Percentiles rank a stretch among this genome's conserved stretches.
phyloP scores from a whole-genome alignment of 2,888 invertebrate genomes.

The Luperina testacea region DNA sequence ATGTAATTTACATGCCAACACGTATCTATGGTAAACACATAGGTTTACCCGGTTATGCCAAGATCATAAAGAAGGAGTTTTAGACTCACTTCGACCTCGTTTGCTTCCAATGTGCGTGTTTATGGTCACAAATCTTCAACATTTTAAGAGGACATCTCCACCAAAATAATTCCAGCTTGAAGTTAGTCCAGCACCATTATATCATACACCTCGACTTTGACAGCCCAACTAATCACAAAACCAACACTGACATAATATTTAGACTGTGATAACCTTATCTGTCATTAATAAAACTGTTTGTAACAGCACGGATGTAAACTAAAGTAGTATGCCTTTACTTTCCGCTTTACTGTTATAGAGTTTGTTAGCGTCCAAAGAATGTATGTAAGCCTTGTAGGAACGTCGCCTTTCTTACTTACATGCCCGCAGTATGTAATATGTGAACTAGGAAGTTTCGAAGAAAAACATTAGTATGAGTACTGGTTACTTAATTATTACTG shows the following conservation, averaged over 20 bases:
- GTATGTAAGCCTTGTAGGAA: constrained; percentile 46
- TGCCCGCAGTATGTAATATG: constrained; percentile 46
- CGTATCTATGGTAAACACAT: constrained; percentile 41
- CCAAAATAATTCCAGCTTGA: background rate
- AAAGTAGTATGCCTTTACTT: constrained; percentile 11
- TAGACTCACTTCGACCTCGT: background rate
- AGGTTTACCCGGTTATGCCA: constrained; percentile 11
- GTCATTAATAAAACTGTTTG: constrained; percentile 51
- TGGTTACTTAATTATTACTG: constrained; percentile 52
- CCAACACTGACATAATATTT: constrained; percentile 63
- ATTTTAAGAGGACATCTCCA: background rate
- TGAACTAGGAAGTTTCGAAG: constrained; percentile 45
- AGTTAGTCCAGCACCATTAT: constrained; percentile 19
- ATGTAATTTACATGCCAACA: constrained; percentile 42
- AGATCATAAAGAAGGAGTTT: constrained; percentile 4
- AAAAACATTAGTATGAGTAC: constrained; percentile 52
- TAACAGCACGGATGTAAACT: constrained; percentile 23
- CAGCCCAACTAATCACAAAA: constrained; percentile 39
- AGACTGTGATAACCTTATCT: constrained; percentile 61
- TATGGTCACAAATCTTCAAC: background rate
- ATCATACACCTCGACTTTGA: constrained; percentile 41
- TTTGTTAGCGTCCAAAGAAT: constrained; percentile 48
- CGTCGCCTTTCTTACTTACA: constrained; percentile 43
- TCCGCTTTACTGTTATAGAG: constrained; percentile 43
- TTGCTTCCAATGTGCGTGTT: background rate